Percentiles rank a stretch among this genome's conserved stretches.
Evolutionary conservation across 2,888 invertebrate species (phyloP).

Genomic region (Mellilla xanthometata): DNA sequence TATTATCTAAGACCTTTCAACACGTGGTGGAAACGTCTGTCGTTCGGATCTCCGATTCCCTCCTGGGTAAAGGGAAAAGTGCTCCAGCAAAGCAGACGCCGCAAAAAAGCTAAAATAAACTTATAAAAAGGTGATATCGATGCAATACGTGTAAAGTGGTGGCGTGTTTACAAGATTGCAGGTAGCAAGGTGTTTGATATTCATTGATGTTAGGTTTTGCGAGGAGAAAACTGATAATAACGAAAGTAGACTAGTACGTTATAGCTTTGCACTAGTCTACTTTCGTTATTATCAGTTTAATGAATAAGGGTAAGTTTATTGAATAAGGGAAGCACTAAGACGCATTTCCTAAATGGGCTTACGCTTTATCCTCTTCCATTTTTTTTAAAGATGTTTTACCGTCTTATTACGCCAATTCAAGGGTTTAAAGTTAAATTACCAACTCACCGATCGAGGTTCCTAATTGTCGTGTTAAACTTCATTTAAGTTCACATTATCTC

Average conservation of each 20-base stretch:
- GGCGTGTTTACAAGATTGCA: conserved; percentile 18
- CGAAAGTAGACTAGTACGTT: too few relatives aligned
- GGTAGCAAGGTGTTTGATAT: conserved; percentile 16
- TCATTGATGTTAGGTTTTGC: conserved; percentile 26
- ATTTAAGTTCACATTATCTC: conserved; percentile 1
- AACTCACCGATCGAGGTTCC: neutral
- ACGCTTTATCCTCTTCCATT: too few relatives aligned
- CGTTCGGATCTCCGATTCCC: conserved; percentile 67
- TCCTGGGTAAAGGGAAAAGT: conserved; percentile 63
- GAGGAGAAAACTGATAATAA: too few relatives aligned
- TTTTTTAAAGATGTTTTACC: too few relatives aligned
- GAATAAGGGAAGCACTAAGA: too few relatives aligned
- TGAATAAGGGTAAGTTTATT: too few relatives aligned
- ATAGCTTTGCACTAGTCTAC: too few relatives aligned
- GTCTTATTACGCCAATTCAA: too few relatives aligned
- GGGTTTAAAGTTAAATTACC: too few relatives aligned
- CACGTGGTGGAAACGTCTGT: conserved; percentile 76
- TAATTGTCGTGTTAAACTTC: conserved; percentile 2
- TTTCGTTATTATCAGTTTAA: too few relatives aligned
- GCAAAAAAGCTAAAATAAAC: conserved; percentile 46
- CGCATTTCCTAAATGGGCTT: too few relatives aligned
- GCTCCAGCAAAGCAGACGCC: conserved; percentile 44
- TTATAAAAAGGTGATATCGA: conserved; percentile 48
- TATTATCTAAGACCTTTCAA: conserved; percentile 79
- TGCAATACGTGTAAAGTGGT: conserved; percentile 36